Percentiles rank a stretch among this genome's conserved stretches.
phyloP scores from a whole-genome alignment of 2,888 invertebrate genomes.

The Plagodis pulveraria region DNA sequence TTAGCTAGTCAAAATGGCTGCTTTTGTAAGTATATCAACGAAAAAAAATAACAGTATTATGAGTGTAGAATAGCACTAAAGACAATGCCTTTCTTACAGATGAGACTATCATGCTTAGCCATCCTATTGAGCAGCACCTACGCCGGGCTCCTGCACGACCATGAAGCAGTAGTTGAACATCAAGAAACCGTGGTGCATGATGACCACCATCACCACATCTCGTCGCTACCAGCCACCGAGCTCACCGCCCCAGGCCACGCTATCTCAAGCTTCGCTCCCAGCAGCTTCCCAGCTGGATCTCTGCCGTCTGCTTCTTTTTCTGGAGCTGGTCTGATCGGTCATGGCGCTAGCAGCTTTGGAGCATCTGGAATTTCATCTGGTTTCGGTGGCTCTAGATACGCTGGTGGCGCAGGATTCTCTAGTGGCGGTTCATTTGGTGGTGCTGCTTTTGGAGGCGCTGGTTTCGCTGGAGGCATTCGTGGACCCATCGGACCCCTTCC shows the following conservation, averaged over 20 bases:
- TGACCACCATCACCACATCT: constrained; percentile 34
- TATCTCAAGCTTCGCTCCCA: constrained; percentile 69
- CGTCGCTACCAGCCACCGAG: constrained; percentile 30
- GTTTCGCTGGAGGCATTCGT: constrained; percentile 24
- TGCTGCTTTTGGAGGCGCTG: constrained; percentile 20
- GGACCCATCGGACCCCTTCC: constrained; percentile 24
- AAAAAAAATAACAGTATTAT: not conserved
- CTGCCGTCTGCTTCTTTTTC: constrained; percentile 72
- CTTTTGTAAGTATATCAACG: constrained; percentile 69
- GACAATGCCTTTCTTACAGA: constrained; percentile 59
- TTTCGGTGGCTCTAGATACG: constrained; percentile 5
- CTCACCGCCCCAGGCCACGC: constrained; percentile 26
- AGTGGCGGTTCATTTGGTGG: constrained; percentile 6
- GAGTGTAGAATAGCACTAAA: not conserved
- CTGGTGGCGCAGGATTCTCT: constrained; percentile 7
- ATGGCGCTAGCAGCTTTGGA: constrained; percentile 28
- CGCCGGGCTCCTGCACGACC: constrained; percentile 62
- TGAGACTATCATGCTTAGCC: constrained; percentile 72
- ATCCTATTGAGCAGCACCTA: constrained; percentile 71
- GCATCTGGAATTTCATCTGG: constrained; percentile 14
- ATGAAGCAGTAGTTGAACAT: constrained; percentile 37
- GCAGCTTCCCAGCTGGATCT: constrained; percentile 74
- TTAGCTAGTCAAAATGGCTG: constrained; percentile 81
- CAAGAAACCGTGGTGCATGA: constrained; percentile 37
- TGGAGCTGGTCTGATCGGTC: constrained; percentile 46